A percentile compares a stretch with the other conserved stretches of the same genome.
Conservation (phyloP, 2,797 vertebrate species). For the Gallinago stenura region DNA sequence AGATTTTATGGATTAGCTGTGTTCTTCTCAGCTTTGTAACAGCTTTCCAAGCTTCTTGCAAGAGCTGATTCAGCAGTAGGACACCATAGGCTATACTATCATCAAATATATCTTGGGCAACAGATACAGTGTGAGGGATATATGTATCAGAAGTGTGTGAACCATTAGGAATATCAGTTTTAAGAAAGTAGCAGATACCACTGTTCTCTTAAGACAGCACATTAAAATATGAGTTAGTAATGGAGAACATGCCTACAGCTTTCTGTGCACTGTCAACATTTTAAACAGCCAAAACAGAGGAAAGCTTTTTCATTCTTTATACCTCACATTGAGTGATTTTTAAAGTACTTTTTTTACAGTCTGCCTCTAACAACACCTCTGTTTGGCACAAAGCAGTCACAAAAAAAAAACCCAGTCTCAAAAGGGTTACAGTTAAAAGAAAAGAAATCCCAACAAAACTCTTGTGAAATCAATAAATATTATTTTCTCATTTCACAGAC, state of each 20-base stretch:
- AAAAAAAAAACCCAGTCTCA: not conserved
- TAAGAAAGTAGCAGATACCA: not conserved
- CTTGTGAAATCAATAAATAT: not conserved
- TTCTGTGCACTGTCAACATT: not conserved
- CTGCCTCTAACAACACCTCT: not conserved
- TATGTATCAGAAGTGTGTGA: not conserved
- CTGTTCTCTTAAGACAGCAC: not conserved
- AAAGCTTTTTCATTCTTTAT: not conserved
- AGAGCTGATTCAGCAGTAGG: conserved; percentile 44
- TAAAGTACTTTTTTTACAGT: not conserved
- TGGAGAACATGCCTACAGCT: not conserved
- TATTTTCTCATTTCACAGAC: not conserved
- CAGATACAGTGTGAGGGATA: not conserved
- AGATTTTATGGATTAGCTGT: conserved; percentile 6
- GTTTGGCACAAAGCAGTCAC: not conserved
- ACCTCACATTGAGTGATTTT: not conserved
- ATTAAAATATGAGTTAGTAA: not conserved
- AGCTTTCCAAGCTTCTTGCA: not conserved
- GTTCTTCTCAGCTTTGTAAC: conserved; percentile 39
- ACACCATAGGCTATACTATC: not conserved
- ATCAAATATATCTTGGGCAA: not conserved
- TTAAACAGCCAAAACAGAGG: not conserved
- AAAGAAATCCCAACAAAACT: fast-evolving
- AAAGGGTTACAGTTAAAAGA: not conserved
- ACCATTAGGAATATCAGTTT: not conserved